A percentile compares a stretch with the other conserved stretches of the same genome.
phyloP scores from a whole-genome alignment of 2,888 invertebrate genomes.

The Sericinus montela region DNA sequence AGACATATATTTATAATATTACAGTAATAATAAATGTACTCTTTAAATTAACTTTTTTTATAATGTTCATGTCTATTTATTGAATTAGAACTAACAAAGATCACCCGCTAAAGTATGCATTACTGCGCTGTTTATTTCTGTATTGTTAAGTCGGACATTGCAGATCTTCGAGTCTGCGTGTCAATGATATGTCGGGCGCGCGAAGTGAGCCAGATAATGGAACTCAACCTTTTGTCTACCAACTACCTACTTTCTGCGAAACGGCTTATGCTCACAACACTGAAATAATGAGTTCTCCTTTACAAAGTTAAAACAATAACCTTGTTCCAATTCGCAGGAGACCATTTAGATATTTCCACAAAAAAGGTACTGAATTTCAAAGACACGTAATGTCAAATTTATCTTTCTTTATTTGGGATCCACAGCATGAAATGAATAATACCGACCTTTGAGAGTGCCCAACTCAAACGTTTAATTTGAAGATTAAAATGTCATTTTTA shows the following conservation, averaged over 20 bases:
- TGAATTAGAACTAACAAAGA: too few relatives aligned
- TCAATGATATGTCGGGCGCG: slow-evolving; percentile 49
- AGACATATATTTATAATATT: too few relatives aligned
- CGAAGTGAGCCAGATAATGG: slow-evolving; percentile 46
- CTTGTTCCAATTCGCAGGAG: slow-evolving; percentile 37
- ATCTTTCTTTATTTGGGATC: slow-evolving; percentile 8
- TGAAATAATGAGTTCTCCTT: slow-evolving; percentile 50
- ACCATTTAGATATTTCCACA: slow-evolving; percentile 30
- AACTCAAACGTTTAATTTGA: slow-evolving; percentile 5
- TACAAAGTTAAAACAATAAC: slow-evolving; percentile 46
- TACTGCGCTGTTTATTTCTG: slow-evolving; percentile 32
- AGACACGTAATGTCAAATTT: slow-evolving; percentile 19
- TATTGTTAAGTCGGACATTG: slow-evolving; percentile 32
- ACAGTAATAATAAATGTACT: too few relatives aligned
- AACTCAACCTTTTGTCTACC: slow-evolving; percentile 49
- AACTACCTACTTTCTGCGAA: slow-evolving; percentile 32
- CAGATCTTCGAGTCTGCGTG: slow-evolving; percentile 42
- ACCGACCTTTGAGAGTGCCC: slow-evolving; percentile 13
- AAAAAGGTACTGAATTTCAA: slow-evolving; percentile 16
- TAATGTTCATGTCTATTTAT: too few relatives aligned
- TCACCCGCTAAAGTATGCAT: too few relatives aligned
- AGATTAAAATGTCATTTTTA: not conserved
- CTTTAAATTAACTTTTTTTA: too few relatives aligned
- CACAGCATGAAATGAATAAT: slow-evolving; percentile 7
- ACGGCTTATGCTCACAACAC: slow-evolving; percentile 35